Conservation (phyloP, 2,113 vertebrate species). For the Scophthalmus maximus region DNA sequence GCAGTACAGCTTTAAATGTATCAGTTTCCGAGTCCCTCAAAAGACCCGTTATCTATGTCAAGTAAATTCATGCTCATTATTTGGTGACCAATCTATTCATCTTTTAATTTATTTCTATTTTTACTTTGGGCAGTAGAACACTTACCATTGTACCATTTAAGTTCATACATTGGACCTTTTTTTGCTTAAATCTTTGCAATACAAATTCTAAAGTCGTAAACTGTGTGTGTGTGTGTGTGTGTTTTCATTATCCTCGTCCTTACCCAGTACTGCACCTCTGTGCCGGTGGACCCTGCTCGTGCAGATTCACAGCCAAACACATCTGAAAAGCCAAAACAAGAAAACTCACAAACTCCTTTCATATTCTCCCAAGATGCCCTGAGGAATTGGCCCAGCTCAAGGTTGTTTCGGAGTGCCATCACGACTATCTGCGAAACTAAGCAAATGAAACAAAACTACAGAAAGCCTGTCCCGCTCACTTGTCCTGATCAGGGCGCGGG, state of each 20-base stretch:
- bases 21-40: no score
- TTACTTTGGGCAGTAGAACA: no score
- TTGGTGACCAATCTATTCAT: no score
- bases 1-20: no score
- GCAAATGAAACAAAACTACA: conserved; percentile 47
- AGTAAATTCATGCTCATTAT: no score
- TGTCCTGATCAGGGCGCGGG: conserved; percentile 30
- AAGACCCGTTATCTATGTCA: no score
- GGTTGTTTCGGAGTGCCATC: conserved; percentile 65
- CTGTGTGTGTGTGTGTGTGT: no score
- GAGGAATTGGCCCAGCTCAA: conserved; percentile 48
- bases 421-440: conserved; percentile 45
- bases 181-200: no score
- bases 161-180: no score
- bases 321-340: conserved; percentile 20
- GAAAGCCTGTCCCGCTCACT: conserved; percentile 37
- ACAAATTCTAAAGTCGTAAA: no score
- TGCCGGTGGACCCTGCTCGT: conserved; percentile 28
- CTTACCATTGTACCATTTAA: no score
- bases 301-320: conserved; percentile 37
- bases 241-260: conserved; percentile 30
- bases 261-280: conserved; percentile 22
- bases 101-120: no score
- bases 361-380: conserved; percentile 22
- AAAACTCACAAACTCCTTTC: conserved; percentile 39